Conservation (phyloP, 2,888 invertebrate genomes). For the Cryptus armator region DNA sequence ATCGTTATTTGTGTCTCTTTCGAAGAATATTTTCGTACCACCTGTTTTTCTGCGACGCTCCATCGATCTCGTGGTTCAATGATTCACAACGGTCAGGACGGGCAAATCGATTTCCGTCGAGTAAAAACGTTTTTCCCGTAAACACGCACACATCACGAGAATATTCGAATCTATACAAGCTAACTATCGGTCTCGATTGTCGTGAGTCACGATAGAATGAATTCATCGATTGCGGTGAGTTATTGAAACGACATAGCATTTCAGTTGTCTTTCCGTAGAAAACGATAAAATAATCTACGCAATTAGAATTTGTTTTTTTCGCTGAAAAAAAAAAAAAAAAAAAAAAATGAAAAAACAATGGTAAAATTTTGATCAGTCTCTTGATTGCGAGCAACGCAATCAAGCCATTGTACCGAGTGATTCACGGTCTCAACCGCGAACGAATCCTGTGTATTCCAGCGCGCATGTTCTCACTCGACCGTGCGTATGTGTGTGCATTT, state of each 20-base stretch:
- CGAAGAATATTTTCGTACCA: neutral
- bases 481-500: neutral
- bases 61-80: conserved; percentile 54
- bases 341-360: neutral
- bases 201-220: neutral
- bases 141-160: conserved; percentile 15
- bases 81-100: conserved; percentile 25
- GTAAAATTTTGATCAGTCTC: neutral
- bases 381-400: conserved; percentile 5
- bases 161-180: conserved; percentile 23
- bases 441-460: conserved; percentile 3
- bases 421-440: conserved; percentile 5
- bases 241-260: neutral
- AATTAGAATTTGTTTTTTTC: neutral
- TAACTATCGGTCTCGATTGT: conserved; percentile 24
- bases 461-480: neutral
- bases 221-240: neutral
- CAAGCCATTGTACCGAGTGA: neutral
- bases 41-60: conserved; percentile 37
- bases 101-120: conserved; percentile 51
- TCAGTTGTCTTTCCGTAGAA: neutral
- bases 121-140: conserved; percentile 26
- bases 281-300: neutral
- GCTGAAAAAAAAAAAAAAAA: neutral
- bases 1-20: conserved; percentile 10